Conservation (phyloP, 2,888 invertebrate species). For the Caradrina clavipalpis region DNA sequence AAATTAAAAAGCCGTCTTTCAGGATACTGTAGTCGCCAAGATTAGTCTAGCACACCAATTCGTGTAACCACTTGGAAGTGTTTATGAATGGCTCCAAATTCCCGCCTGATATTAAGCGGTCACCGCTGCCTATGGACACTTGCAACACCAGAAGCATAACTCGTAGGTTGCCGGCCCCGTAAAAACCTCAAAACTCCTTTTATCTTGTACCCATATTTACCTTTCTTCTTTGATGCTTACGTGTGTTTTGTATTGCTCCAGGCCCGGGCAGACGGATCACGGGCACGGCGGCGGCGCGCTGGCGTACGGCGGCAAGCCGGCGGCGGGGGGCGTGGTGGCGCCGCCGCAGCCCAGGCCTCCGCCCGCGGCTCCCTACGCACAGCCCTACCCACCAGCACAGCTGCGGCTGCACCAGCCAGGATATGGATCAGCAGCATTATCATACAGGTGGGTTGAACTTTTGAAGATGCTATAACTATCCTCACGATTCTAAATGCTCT, state of each 20-base stretch:
- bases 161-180: too few species aligned
- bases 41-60: too few species aligned
- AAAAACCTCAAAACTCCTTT: too few species aligned
- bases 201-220: neutral
- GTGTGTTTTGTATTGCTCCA: conserved; percentile 64
- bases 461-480: neutral
- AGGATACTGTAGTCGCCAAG: neutral
- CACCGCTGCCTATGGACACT: too few species aligned
- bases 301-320: conserved; percentile 87
- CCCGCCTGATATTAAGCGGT: too few species aligned
- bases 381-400: conserved; percentile 82
- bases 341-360: conserved; percentile 83
- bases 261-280: conserved; percentile 89
- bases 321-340: conserved; percentile 82
- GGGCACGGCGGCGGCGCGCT: conserved; percentile 85
- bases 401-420: conserved; percentile 87
- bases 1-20: neutral
- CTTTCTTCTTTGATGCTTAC: conserved; percentile 13
- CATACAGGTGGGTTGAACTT: conserved; percentile 78
- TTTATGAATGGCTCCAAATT: neutral
- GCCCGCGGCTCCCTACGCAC: conserved; percentile 85
- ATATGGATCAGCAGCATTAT: conserved; percentile 87
- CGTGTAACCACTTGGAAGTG: neutral
- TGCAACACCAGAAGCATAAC: too few species aligned
- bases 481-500: neutral